A percentile compares a stretch with the other conserved stretches of the same genome.
phyloP scores from a whole-genome alignment of 2,888 invertebrate species.

The Gasteruption jaculator region DNA sequence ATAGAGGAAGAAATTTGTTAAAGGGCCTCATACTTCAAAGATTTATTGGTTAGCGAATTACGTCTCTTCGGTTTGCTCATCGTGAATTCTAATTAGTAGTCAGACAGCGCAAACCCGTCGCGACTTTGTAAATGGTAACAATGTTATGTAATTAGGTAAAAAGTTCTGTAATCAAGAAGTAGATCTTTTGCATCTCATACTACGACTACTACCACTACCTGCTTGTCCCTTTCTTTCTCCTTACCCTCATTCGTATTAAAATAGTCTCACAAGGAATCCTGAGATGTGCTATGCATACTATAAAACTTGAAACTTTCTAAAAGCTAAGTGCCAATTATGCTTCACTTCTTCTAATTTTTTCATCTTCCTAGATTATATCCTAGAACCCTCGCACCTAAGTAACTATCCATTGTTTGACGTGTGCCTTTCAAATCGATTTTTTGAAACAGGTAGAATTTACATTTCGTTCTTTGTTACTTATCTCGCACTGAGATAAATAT shows the following conservation, averaged over 20 bases:
- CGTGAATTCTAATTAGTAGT: slow-evolving; percentile 45
- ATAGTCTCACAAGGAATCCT: slow-evolving; percentile 44
- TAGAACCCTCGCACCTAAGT: too few relatives aligned
- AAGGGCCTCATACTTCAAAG: slow-evolving; percentile 21
- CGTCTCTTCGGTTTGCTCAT: slow-evolving; percentile 34
- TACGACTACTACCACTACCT: slow-evolving; percentile 1
- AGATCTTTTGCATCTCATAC: slow-evolving; percentile 41
- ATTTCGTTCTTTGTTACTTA: too few relatives aligned
- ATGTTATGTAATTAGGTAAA: slow-evolving; percentile 51
- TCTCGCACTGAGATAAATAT: too few relatives aligned
- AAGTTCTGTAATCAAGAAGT: slow-evolving; percentile 51
- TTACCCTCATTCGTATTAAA: slow-evolving; percentile 43
- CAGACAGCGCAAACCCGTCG: slow-evolving; percentile 35
- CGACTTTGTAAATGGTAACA: slow-evolving; percentile 50
- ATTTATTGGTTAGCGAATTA: slow-evolving; percentile 28
- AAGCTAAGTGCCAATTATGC: too few relatives aligned
- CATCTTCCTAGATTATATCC: too few relatives aligned
- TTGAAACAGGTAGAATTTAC: too few relatives aligned
- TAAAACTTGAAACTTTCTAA: too few relatives aligned
- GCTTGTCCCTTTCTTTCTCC: slow-evolving; percentile 17
- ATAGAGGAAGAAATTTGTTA: too few relatives aligned
- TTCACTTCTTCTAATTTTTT: too few relatives aligned
- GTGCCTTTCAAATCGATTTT: too few relatives aligned
- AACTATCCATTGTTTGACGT: too few relatives aligned
- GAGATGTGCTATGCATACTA: slow-evolving; percentile 45